Evolutionary conservation across 2,113 vertebrate genomes (phyloP).

Genomic region (Seriola quinqueradiata): DNA sequence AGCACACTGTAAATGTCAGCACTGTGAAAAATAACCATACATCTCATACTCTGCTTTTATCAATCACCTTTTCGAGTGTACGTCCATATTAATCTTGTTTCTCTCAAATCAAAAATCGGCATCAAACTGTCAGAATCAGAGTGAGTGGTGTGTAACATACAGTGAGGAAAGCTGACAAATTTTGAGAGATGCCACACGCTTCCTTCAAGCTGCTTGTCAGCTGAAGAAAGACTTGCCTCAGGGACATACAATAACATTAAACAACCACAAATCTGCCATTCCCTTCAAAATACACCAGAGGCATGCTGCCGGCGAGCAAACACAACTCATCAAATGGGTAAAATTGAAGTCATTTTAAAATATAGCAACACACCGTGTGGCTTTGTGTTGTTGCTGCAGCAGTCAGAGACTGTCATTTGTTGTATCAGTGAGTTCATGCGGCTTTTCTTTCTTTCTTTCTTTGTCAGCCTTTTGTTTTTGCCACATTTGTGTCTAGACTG

Average conservation of each 20-base stretch:
- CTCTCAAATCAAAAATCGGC: slow-evolving; percentile 28
- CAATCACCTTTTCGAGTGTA: not conserved
- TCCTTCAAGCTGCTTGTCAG: slow-evolving; percentile 64
- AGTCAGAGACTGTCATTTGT: slow-evolving; percentile 19
- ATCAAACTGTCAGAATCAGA: slow-evolving; percentile 55
- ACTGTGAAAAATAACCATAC: not conserved
- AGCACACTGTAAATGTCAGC: slow-evolving; percentile 32
- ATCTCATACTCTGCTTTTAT: not conserved
- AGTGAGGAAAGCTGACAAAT: slow-evolving; percentile 62
- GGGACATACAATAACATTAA: slow-evolving; percentile 61
- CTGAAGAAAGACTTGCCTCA: slow-evolving; percentile 67
- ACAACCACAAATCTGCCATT: slow-evolving; percentile 56
- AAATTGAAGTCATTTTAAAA: slow-evolving; percentile 50
- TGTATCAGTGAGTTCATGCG: not conserved
- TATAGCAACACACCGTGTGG: not conserved
- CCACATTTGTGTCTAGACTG: not conserved
- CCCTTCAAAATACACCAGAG: slow-evolving; percentile 53
- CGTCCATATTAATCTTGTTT: slow-evolving; percentile 10
- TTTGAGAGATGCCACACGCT: slow-evolving; percentile 49
- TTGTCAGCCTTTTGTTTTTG: not conserved
- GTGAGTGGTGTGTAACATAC: slow-evolving; percentile 53
- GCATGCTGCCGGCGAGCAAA: slow-evolving; percentile 56
- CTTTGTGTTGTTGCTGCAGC: slow-evolving; percentile 30
- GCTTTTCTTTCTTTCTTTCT: not conserved
- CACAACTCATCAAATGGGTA: slow-evolving; percentile 47